A percentile compares a stretch with the other conserved stretches of the same genome.
Evolutionary conservation across 2,888 invertebrate genomes (phyloP).

Genomic region (Nephrotoma flavescens): DNA sequence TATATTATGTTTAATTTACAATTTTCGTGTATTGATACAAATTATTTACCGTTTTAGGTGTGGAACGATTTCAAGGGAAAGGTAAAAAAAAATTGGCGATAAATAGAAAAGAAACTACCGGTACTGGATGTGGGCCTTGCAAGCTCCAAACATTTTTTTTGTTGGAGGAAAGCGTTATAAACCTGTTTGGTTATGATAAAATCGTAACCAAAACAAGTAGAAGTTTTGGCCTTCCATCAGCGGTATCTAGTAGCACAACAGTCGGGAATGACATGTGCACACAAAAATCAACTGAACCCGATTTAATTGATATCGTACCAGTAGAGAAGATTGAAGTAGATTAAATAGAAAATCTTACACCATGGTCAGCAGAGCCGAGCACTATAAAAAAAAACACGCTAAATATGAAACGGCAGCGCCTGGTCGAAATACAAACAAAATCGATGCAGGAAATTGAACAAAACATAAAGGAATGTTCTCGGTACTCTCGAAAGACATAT

Average conservation of each 20-base stretch:
- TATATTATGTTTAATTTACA: no score
- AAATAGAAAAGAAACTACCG: neutral
- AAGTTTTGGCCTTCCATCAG: neutral
- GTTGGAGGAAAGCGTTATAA: neutral
- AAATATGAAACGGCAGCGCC: neutral
- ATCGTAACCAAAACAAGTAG: neutral
- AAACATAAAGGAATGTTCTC: neutral
- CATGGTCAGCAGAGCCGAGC: neutral
- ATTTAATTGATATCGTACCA: neutral
- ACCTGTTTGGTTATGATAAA: neutral
- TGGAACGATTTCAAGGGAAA: no score
- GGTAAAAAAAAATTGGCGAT: neutral
- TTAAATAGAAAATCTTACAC: neutral
- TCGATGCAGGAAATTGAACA: neutral
- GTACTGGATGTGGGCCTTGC: neutral
- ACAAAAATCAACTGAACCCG: neutral
- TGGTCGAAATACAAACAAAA: neutral
- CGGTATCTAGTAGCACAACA: neutral
- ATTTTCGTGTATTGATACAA: no score
- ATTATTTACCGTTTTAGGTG: no score
- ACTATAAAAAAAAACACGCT: neutral
- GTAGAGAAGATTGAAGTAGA: neutral
- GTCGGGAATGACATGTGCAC: neutral
- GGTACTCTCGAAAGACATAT: neutral
- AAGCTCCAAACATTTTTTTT: neutral